Evolutionary conservation across 2,888 invertebrate genomes (phyloP), one percentile per base, ranked within the genome.

Genomic region (Catocala nupta): DNA sequence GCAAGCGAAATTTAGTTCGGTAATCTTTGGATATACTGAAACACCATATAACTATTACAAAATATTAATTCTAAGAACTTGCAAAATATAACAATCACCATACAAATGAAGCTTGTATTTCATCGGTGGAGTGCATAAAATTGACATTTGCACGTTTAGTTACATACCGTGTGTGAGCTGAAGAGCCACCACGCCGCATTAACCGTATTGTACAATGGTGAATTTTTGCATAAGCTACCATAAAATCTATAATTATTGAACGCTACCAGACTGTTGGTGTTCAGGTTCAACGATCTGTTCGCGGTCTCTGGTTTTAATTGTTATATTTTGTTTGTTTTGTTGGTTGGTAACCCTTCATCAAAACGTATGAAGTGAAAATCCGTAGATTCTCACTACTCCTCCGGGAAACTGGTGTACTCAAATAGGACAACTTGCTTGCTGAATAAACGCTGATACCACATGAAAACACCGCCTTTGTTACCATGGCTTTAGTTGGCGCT

Each of bases 221-320:
- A 13, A 54, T 49, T 39, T 56, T 53, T 39, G 44, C 44, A 36
- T 33, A 61, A 44, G 36, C 48, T 57, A 57, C 62, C 57, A 49
- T 57, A 57, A 63, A 63, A 63, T 63, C 62, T 54, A 57, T 63
- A 63, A 63, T 63, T 50, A 63, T 49, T 57, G 44, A 57, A 47
- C 49, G 62, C 62, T 57, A 63, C 57, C 25, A 56, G 33, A 25
- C 10, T 10, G 42, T 13, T 5, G 25, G 16, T 49, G 11, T 10
- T 33, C 49, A 43, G 45, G 60, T 36, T 59, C 61, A 59, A 34
- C 33, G 58, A 63, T 59, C 58, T 36, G 59, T 54, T 36, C 33
- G 9, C 33, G 25, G 25, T 25, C 25, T 39, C 9, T 9, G 9
- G 9, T 39, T 39, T 8, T 39, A 39, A 39, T 8, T 39, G 9